Base-by-base conservation (phyloP, 1,140 invertebrate genomes). In the Drosophila ironensis region DNA sequence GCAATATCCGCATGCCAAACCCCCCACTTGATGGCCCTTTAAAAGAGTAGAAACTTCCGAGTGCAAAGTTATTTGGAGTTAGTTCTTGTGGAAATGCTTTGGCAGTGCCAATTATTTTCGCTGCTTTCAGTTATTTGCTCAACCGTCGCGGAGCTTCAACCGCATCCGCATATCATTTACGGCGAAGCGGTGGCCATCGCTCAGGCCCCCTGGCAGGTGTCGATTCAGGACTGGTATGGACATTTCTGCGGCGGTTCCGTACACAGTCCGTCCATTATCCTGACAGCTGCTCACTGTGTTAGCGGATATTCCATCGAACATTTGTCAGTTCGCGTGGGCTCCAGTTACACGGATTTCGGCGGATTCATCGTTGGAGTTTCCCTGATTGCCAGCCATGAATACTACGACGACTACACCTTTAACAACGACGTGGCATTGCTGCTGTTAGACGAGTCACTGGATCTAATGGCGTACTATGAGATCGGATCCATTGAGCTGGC, bases 281-380 rank as follows among this genome's bases (percentile, higher is more conserved):
- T 93, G 19, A 92, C 91, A 8, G 92, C 92, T 19, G 92, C 92
- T 33, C 93, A 93, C 70, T 93, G 93, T 52, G 22, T 45, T 3
- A 37, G n/a, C 4, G 2, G 11, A 9, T 14, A 42, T n/a, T 14
- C n/a, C 22, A 14, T 27, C 6, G 12, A 47, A 0, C 1, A 16
- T 2, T 12, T 67, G 0, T 2, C 0, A 1, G 40, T 67, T 11
- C 63, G 63, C 14, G 12, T 42, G 22, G 63, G 63, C 6, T 61
- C 54, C 6, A 50, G 30, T 4, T 38, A 30, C 16, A 9, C 33
- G 2, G 24, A 42, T 24, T 17, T 20, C 24, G 17, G 11, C 20
- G 56, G 56, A 5, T 17, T 3, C 3, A 4, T 50, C 4, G 4
- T 57, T 3, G 53, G 3, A 14, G 45, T 57, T 14, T 20, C 22